phyloP scores from a whole-genome alignment of 2,113 vertebrate species.

The Agelaius tricolor region DNA sequence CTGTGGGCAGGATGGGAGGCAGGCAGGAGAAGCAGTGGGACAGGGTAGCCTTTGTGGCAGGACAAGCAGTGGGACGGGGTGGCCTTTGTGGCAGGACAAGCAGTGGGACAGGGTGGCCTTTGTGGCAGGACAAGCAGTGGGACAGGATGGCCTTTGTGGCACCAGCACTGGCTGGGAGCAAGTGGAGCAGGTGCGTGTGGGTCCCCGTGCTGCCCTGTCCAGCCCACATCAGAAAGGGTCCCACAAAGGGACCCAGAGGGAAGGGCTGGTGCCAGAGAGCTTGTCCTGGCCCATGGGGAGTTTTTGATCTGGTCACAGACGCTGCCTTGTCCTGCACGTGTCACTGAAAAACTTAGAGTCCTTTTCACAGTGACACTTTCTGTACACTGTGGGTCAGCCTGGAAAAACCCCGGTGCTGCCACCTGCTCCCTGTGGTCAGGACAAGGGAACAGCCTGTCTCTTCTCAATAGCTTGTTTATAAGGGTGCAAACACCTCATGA shows the following conservation, averaged over 20 bases:
- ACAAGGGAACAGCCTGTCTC: neutral
- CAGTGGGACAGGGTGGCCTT: neutral
- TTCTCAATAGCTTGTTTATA: neutral
- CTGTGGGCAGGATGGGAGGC: fast-evolving
- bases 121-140: neutral
- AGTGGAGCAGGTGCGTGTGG: fast-evolving
- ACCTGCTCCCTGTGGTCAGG: neutral
- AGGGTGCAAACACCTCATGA: neutral
- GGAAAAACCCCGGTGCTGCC: neutral
- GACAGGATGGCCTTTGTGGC: neutral
- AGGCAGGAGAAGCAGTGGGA: neutral
- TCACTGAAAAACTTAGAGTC: neutral
- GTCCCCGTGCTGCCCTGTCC: neutral
- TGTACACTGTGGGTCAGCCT: neutral
- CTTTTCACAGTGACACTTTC: neutral
- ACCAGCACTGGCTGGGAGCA: neutral
- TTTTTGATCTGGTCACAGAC: neutral
- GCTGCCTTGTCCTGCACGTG: neutral
- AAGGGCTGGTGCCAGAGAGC: neutral
- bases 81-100: neutral
- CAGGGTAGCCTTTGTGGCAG: neutral
- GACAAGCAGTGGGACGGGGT: neutral
- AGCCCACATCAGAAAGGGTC: neutral
- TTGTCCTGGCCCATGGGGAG: neutral
- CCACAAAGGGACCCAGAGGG: neutral